phyloP scores from a whole-genome alignment of 1,140 invertebrate species.

The Euborellia annulipes region DNA sequence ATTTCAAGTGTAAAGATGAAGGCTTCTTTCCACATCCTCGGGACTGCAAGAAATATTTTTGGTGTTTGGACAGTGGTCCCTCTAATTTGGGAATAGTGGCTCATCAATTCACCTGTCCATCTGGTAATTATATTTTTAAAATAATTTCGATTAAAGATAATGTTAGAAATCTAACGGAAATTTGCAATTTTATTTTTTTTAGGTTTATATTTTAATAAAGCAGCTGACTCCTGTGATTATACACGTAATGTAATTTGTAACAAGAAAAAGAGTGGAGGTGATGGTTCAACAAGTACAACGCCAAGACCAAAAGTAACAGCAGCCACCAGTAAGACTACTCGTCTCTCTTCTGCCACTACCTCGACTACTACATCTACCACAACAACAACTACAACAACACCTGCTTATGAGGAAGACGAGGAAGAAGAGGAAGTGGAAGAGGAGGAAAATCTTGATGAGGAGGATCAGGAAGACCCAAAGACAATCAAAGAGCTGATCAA shows the following conservation, averaged over 20 bases:
- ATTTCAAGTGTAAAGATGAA: constrained; percentile 85
- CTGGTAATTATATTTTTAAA: constrained; percentile 33
- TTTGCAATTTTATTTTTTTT: constrained; percentile 15
- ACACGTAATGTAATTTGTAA: constrained; percentile 69
- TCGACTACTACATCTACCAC: constrained; percentile 35
- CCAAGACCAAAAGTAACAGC: constrained; percentile 25
- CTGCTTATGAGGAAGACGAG: constrained; percentile 31
- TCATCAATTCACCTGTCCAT: constrained; percentile 86
- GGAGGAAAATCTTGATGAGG: constrained; percentile 27
- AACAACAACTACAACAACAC: constrained; percentile 25
- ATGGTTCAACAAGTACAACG: constrained; percentile 29
- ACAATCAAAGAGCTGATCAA: constrained; percentile 72
- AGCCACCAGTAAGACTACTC: constrained; percentile 31
- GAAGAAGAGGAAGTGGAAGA: constrained; percentile 49
- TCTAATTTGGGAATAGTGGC: constrained; percentile 78
- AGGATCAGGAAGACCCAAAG: constrained; percentile 52
- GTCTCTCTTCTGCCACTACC: constrained; percentile 10
- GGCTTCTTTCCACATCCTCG: constrained; percentile 85
- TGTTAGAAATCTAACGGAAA: too few relatives aligned
- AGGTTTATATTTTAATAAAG: constrained; percentile 80
- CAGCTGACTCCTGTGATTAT: constrained; percentile 83
- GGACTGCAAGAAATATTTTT: constrained; percentile 89
- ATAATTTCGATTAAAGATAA: too few relatives aligned
- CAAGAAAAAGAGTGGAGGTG: constrained; percentile 32
- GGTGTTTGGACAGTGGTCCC: constrained; percentile 80